Base-by-base conservation (phyloP, 1,140 invertebrate species). In the Aphaenogaster floridana region DNA sequence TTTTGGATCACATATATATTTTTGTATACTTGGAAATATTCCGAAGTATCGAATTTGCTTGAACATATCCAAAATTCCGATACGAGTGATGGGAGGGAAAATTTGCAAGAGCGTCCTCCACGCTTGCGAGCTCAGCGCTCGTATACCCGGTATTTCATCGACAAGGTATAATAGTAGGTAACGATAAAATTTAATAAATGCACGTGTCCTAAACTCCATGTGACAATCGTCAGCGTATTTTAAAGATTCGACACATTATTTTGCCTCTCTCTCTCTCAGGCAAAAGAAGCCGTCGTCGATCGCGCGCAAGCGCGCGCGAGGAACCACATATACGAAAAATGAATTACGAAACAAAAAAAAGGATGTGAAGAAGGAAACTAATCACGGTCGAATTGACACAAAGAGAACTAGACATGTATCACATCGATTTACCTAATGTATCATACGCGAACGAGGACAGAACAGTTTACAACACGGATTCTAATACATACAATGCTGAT, bases 201-300 rank as follows among this genome's bases (percentile, higher is more conserved):
- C 95, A 95, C 90, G 85, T 94, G 93, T 94, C 92, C 93, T 94
- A 92, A 94, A 94, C 94, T 94, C 90, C 89, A 86, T 93, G 91
- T 89, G 94, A 95, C 94, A 95, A 95, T 95, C 91, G 93, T 94
- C 91, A 94, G 95, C 95, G 94, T 95, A 95, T 95, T 95, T 95
- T 93, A 92, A 79, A 95, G 94, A 93, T 92, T 74, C 86, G 59
- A 74, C 76, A 34, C 42, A 64, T 34, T 71, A 52, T 48, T 28
- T 54, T 84, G 63, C 17, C 86, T 81, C 54, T 72, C 76, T 78
- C 74, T 59, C 36, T 79, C 78, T 42, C 21, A 34, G 54, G 68
- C 42, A 80, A 61, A 81, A 81, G 66, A 84, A 76, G 79, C 87
- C 71, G 80, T 50, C 71, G 74, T 76, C 76, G 80, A 86, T 77